Evolutionary conservation across 1,140 invertebrate species (phyloP), one percentile per base, ranked within the genome.

Genomic region (Dufourea novaeangliae): DNA sequence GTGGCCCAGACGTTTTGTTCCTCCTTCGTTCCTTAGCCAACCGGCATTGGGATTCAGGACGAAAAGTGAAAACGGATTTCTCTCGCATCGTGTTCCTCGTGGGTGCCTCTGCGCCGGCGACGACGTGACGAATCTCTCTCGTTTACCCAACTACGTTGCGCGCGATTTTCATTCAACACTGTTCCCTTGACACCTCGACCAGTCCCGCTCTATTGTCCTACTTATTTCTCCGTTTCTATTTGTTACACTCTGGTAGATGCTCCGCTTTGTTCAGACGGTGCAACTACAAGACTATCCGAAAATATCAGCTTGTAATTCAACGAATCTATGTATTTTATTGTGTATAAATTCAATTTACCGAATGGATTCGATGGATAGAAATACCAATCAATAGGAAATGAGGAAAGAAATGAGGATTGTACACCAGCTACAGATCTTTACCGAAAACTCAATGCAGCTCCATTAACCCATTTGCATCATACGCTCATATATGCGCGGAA

Each of bases 11-110:
- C 83, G 84, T 87, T 83, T 83, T 85, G 84, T 86, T 86, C 82
- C 68, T 85, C 82, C 68, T 85, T 67, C 82, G 79, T 80, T 76
- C 71, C 80, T 84, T 63, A 67, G 78, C 71, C 78, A 67, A 63
- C 46, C 79, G 72, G 80, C 83, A 85, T 86, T 86, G 83, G 68
- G 79, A 87, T 87, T 87, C 86, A 85, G 79, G 70, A 68, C 77
- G 85, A 83, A 87, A 87, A 87, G 86, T 87, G 86, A 87, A 87
- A 87, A 87, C 85, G 85, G 86, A 87, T 87, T 87, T 86, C 84
- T 84, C 82, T 73, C 72, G 56, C 61, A 37, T 50, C 64, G 54
- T 68, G 73, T 34, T 39, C 72, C 44, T 37, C 63, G 32, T 67
- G 46, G 63, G 12, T 46, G 29, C 7, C 25, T 27, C 32, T 41